These are phyloP conservation scores for Ophiodon elongatus DNA, from an alignment of 2,113 vertebrate species.

Conservation along the genomic window DNA sequence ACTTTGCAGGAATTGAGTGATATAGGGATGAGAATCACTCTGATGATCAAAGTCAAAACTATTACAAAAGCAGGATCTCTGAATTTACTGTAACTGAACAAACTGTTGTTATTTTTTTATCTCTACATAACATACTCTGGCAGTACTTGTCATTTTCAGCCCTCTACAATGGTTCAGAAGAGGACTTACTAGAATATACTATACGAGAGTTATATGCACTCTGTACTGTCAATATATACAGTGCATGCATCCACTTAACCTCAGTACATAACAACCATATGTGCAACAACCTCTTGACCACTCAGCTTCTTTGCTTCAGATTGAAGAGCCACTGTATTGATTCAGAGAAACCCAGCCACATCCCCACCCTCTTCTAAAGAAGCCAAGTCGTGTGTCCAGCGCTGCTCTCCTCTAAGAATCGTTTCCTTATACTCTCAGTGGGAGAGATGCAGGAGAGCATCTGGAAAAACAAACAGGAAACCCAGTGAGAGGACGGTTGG, in stretches of 20 bases:
- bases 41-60: conserved; percentile 28
- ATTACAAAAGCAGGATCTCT: conserved; percentile 23
- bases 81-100: conserved; percentile 10
- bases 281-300: conserved; percentile 61
- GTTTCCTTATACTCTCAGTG: conserved; percentile 70
- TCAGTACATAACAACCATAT: conserved; percentile 65
- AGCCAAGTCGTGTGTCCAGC: conserved; percentile 64
- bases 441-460: conserved; percentile 74
- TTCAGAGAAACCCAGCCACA: conserved; percentile 59
- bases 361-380: conserved; percentile 41
- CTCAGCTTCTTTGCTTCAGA: conserved; percentile 70
- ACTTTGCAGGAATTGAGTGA: conserved; percentile 1
- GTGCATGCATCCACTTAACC: conserved; percentile 69
- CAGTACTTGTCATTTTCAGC: conserved; percentile 9
- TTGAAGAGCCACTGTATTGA: conserved; percentile 74
- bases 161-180: conserved; percentile 1
- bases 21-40: conserved; percentile 8
- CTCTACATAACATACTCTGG: neutral
- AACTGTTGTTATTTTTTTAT: conserved; percentile 24
- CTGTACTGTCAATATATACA: conserved; percentile 71
- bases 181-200: conserved; percentile 30
- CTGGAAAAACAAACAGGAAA: conserved; percentile 86
- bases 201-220: conserved; percentile 50
- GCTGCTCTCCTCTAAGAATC: conserved; percentile 58
- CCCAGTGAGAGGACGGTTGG: conserved; percentile 62